Conservation (phyloP, 1,140 invertebrate genomes). For the Homalodisca vitripennis region DNA sequence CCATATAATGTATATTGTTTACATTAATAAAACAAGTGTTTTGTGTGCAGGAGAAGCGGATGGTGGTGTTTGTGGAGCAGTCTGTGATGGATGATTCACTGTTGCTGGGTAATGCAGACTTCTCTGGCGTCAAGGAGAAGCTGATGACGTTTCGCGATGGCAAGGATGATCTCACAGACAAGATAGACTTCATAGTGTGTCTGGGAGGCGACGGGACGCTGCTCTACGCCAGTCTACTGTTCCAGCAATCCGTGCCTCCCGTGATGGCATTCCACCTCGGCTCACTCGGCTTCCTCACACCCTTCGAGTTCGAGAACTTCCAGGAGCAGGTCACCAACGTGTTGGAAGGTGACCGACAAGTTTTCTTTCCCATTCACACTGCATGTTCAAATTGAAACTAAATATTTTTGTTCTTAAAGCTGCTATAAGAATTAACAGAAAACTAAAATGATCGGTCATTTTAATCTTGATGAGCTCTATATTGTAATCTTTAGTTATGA, state of each 20-base stretch:
- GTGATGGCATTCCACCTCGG: slow-evolving; percentile 98
- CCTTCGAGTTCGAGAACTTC: slow-evolving; percentile 94
- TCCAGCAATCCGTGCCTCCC: slow-evolving; percentile 94
- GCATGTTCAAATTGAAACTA: neutral
- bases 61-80: slow-evolving; percentile 92
- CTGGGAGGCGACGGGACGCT: slow-evolving; percentile 96
- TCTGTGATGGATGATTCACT: slow-evolving; percentile 81
- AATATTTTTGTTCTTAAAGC: neutral
- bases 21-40: no score
- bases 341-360: slow-evolving; percentile 73
- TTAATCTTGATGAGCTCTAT: no score
- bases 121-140: slow-evolving; percentile 68
- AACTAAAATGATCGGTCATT: no score
- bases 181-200: slow-evolving; percentile 96
- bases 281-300: slow-evolving; percentile 94
- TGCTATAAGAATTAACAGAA: no score
- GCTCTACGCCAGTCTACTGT: slow-evolving; percentile 90
- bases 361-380: no score
- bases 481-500: no score
- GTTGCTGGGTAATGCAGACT: slow-evolving; percentile 69
- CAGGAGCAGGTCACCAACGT: slow-evolving; percentile 90
- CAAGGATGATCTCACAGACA: slow-evolving; percentile 84
- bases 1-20: no score
- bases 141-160: slow-evolving; percentile 90
- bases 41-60: slow-evolving; percentile 77